Conservation (phyloP, 2,797 vertebrate genomes). For the Rhinella marina region DNA sequence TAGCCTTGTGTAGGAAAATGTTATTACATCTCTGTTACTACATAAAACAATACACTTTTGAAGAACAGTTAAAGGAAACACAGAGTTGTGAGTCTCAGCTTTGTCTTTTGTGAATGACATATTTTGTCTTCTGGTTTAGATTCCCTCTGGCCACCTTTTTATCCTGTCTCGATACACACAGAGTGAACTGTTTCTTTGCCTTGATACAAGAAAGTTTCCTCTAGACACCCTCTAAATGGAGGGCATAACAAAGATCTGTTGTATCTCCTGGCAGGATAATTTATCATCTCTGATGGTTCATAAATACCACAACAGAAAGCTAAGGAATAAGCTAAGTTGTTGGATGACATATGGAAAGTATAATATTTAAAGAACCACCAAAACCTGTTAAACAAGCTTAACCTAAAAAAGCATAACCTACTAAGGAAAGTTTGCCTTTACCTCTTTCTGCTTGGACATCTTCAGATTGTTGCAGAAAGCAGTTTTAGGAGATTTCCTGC, state of each 20-base stretch:
- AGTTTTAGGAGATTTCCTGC: too few species aligned
- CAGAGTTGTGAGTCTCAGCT: background rate
- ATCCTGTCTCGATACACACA: background rate
- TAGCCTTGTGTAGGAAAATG: background rate
- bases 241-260: background rate
- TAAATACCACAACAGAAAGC: background rate
- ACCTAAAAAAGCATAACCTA: too few species aligned
- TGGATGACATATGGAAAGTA: background rate
- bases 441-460: too few species aligned
- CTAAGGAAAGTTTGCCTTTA: too few species aligned
- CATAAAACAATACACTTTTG: background rate
- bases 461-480: too few species aligned
- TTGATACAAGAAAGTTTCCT: slow-evolving; percentile 2
- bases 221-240: background rate
- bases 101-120: background rate
- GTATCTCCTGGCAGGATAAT: background rate
- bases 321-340: background rate
- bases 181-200: background rate
- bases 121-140: background rate
- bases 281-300: background rate
- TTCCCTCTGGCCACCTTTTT: slow-evolving; percentile 15
- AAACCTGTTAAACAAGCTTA: background rate
- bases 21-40: background rate
- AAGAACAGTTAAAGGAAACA: background rate
- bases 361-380: background rate